phyloP scores from a whole-genome alignment of 2,113 vertebrate species.

The Heterocephalus glaber region DNA sequence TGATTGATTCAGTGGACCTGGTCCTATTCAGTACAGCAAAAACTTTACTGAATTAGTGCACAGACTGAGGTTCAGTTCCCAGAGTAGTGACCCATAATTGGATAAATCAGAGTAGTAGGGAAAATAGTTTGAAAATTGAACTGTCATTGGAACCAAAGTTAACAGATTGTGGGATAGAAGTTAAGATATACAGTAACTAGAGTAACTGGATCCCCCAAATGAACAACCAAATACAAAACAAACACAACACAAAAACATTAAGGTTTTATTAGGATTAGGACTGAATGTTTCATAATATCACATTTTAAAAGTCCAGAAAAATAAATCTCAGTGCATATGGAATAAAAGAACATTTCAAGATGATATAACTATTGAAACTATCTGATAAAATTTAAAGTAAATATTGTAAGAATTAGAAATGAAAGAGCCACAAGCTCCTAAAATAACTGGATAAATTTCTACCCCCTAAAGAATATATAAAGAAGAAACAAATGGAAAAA shows the following conservation, averaged over 20 bases:
- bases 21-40: not conserved
- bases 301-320: not conserved
- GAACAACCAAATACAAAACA: too few species aligned
- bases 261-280: not conserved
- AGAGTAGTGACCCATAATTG: not conserved
- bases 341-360: not conserved
- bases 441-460: not conserved
- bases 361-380: not conserved
- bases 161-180: not conserved
- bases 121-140: not conserved
- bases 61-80: not conserved
- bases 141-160: not conserved
- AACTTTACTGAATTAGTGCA: not conserved
- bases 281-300: not conserved
- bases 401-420: not conserved
- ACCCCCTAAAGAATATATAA: not conserved
- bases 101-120: not conserved
- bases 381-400: conserved; percentile 27
- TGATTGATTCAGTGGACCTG: not conserved
- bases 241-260: not conserved
- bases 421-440: not conserved
- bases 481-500: not conserved
- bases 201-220: not conserved
- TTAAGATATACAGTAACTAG: not conserved
- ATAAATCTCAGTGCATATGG: not conserved